Evolutionary conservation across 2,888 invertebrate genomes (phyloP).

Genomic region (Melitaea athalia): DNA sequence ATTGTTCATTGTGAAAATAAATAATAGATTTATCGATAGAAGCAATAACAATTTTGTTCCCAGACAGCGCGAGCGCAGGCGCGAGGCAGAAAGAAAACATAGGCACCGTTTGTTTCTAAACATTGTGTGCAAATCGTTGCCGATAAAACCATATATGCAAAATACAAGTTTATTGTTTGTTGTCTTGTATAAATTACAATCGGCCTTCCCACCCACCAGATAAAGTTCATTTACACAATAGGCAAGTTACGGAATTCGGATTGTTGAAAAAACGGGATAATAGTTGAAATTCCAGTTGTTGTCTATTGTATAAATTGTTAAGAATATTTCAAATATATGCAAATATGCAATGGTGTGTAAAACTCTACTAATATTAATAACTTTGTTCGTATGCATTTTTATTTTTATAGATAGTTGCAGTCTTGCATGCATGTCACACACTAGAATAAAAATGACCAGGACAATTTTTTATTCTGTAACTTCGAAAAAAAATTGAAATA

Average conservation of each 20-base stretch:
- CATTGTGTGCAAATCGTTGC: constrained; percentile 73
- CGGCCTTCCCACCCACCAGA: constrained; percentile 45
- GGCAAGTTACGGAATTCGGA: constrained; percentile 9
- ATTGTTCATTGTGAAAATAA: constrained; percentile 44
- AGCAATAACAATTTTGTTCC: constrained; percentile 58
- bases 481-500: too few species aligned
- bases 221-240: constrained; percentile 27
- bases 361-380: too few species aligned
- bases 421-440: too few species aligned
- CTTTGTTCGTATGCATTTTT: too few species aligned
- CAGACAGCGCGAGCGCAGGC: constrained; percentile 44
- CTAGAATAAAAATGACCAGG: too few species aligned
- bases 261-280: constrained; percentile 12
- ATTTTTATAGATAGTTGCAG: too few species aligned
- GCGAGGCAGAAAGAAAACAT: constrained; percentile 63
- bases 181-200: constrained; percentile 45
- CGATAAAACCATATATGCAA: constrained; percentile 65
- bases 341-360: too few species aligned
- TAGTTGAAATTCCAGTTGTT: neutral
- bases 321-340: too few species aligned
- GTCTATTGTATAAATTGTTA: neutral
- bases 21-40: constrained; percentile 48
- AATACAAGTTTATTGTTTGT: constrained; percentile 47
- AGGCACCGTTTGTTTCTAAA: constrained; percentile 64
- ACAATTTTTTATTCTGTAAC: too few species aligned